Evolutionary conservation across 1,140 invertebrate species (phyloP).

Genomic region (Sminthurinus signatus): DNA sequence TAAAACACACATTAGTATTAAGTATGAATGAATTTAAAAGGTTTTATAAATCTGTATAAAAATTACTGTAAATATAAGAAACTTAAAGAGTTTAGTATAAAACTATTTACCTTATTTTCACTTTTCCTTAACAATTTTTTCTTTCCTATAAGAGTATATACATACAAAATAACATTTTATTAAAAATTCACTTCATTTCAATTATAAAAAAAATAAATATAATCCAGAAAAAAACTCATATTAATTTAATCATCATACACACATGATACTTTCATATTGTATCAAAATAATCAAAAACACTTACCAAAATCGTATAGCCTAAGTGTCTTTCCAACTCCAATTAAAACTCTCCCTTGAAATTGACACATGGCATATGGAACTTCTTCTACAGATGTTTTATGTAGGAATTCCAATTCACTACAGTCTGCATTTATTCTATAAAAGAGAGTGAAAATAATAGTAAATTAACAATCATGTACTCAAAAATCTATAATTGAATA

Average conservation of each 20-base stretch:
- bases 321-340: constrained; percentile 86
- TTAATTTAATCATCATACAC: too few species aligned
- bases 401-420: constrained; percentile 78
- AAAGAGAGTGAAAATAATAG: constrained; percentile 25
- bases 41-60: neutral
- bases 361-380: constrained; percentile 80
- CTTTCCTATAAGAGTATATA: too few species aligned
- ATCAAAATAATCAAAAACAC: too few species aligned
- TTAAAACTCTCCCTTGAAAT: constrained; percentile 85
- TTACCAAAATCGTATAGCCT: constrained; percentile 93
- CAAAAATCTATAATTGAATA: constrained; percentile 39
- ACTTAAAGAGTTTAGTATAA: neutral
- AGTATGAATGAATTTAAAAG: too few species aligned
- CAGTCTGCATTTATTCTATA: constrained; percentile 60
- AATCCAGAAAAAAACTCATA: too few species aligned
- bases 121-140: constrained; percentile 96
- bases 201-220: too few species aligned
- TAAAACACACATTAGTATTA: too few species aligned
- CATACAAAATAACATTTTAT: too few species aligned
- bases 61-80: neutral
- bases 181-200: too few species aligned
- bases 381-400: constrained; percentile 91
- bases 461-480: constrained; percentile 48
- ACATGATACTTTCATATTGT: too few species aligned
- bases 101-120: constrained; percentile 80